Evolutionary conservation across 2,797 vertebrate genomes (phyloP), one percentile per base, ranked within the genome.

Genomic region (Thalassophryne amazonica): DNA sequence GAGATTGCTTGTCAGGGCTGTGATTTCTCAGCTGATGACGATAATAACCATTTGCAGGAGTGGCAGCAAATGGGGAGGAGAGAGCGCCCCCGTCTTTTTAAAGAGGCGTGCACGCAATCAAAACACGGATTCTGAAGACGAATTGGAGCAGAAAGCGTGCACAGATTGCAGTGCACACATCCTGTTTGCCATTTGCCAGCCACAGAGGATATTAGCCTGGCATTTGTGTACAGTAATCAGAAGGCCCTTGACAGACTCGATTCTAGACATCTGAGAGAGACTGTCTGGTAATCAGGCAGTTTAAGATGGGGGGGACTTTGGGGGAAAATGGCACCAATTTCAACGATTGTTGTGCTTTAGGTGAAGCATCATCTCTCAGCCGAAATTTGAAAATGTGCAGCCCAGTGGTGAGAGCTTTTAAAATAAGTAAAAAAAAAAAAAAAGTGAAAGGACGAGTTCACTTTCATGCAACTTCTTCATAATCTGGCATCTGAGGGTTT

Each of bases 1-100:
- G 56, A 63, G 83, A 86, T 87, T 86, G 88, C 86, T 85, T 79
- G 83, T 85, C 85, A 79, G 78, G 78, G 69, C 79, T 62, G 73
- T 85, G 86, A 86, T 89, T 88, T 90, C 77, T 87, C 69, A n/a
- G 16, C 78, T 88, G 88, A 88, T 88, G 85, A 87, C 63, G 81
- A 79, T 88, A 86, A 90, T 86, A 86, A 86, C 80, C 81, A 84
- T 87, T 86, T 65, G 65, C 73, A 71, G 73, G 77, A 88, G 88
- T 85, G 87, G 74, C 70, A 17, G 83, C 68, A 76, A 85, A 78
- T 51, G 63, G 71, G 70, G 60, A 71, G 62, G 63, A 70, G 78
- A 72, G 66, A 60, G 65, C 57, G 60, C 22, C 33, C 75, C 57
- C 48, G 45, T 69, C 43, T 65, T 69, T 62, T 70, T 80, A 77